Base-by-base conservation (phyloP, 2,888 invertebrate genomes). In the Ornithoptera alexandrae region DNA sequence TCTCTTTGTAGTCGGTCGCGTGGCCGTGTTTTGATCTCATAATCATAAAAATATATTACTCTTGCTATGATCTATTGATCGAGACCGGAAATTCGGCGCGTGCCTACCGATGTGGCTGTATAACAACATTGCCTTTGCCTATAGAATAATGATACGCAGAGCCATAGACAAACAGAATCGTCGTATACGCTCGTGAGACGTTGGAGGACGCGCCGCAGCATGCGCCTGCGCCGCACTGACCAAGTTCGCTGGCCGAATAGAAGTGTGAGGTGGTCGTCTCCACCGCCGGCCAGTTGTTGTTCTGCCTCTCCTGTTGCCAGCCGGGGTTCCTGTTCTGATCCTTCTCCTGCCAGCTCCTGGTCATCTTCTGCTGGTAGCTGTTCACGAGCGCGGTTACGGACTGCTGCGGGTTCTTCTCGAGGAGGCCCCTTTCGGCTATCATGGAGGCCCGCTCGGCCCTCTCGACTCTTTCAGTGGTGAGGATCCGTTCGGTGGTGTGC, bases 321-420 rank as follows among this genome's bases (percentile, higher is more conserved):
- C 71, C 66, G 30, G 75, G 72, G 73, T 85, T 86, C 60, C 82
- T 77, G 72, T 84, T 85, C 60, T 72, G 77, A 58, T 87, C 87
- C 65, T 75, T 77, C 8, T 77, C 78, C 65, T 82, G 81, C 79
- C 79, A 81, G 62, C 77, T 81, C 42, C 83, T 80, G 3, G 79
- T 76, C 84, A 89, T 86, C 24, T 87, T 75, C 72, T 91, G 90
- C 74, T 92, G 92, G 77, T 89, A 92, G 74, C 87, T 90, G 77
- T 87, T 91, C 18, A 92, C 92, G 7, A 92, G 74, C 0, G 90
- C 85, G 0, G 89, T 87, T 0, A 92, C 92, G 0, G 89, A 89
- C 66, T 87, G 85, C 61, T 65, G 65, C 4, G 53, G 62, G 18
- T 59, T 72, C 88, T 84, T 39, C 73, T 67, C 67, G 74, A 72